Conservation (phyloP, 2,888 invertebrate genomes). For the Lymantria dispar region DNA sequence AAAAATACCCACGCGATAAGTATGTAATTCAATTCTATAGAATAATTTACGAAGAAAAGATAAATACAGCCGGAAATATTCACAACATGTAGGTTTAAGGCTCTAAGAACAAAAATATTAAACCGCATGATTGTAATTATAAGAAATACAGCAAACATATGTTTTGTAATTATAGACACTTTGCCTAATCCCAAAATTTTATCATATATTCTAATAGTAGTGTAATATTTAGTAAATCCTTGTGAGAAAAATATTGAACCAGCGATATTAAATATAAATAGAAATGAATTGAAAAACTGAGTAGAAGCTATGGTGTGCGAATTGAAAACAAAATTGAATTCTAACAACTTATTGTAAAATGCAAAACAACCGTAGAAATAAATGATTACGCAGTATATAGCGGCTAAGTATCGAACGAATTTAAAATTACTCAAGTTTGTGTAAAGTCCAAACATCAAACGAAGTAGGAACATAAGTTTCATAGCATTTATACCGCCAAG, state of each 20-base stretch:
- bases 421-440: not conserved
- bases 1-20: too few relatives aligned
- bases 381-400: not conserved
- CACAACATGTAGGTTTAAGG: too few relatives aligned
- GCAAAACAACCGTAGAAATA: not conserved
- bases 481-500: not conserved
- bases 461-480: not conserved
- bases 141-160: not conserved
- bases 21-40: too few relatives aligned
- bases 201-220: not conserved
- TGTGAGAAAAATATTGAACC: not conserved
- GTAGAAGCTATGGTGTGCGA: not conserved
- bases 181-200: not conserved
- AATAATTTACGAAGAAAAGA: too few relatives aligned
- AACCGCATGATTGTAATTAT: not conserved
- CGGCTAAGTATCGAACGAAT: not conserved
- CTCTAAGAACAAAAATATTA: not conserved
- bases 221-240: not conserved
- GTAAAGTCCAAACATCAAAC: not conserved
- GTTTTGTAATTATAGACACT: not conserved
- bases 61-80: too few relatives aligned
- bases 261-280: not conserved
- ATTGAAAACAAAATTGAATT: not conserved
- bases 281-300: not conserved
- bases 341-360: not conserved